Percentiles rank a stretch among this genome's conserved stretches.
These are phyloP conservation scores for Solenopsis invicta DNA, from an alignment of 1,140 invertebrate species.

Conservation along the genomic window DNA sequence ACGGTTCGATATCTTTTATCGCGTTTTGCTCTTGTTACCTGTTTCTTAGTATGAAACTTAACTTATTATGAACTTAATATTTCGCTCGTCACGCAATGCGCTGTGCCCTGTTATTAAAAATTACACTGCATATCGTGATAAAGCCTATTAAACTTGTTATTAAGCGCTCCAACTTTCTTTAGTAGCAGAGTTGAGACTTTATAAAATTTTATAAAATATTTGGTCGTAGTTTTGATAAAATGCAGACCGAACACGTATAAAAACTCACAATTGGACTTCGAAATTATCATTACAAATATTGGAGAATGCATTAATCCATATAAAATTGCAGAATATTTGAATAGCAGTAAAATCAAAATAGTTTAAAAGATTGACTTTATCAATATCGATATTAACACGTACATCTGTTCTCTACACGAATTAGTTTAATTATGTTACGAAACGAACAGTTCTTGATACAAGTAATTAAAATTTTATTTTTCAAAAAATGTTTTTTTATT, in stretches of 20 bases:
- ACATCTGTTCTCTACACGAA: neutral
- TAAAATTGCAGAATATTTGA: neutral
- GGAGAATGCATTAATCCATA: neutral
- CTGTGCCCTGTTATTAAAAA: conserved; percentile 50
- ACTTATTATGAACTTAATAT: conserved; percentile 51
- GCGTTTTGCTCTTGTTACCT: conserved; percentile 50
- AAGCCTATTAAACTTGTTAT: neutral
- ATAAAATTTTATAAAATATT: neutral
- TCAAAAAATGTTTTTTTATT: no score
- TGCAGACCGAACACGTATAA: neutral
- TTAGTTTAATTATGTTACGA: neutral
- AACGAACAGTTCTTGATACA: neutral
- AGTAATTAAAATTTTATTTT: conserved; percentile 10
- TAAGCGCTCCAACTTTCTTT: neutral
- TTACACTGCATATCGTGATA: conserved; percentile 44
- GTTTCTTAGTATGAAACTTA: conserved; percentile 44
- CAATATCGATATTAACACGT: neutral
- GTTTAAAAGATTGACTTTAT: neutral
- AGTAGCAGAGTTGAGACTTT: conserved; percentile 13
- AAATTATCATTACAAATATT: neutral
- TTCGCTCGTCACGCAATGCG: conserved; percentile 33
- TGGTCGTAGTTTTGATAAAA: neutral
- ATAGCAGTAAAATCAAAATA: neutral
- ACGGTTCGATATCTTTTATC: conserved; percentile 44
- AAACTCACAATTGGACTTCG: neutral